Percentiles rank a stretch among this genome's conserved stretches.
Conservation (phyloP, 1,140 invertebrate species). For the Pseudomyrmex pallidus region DNA sequence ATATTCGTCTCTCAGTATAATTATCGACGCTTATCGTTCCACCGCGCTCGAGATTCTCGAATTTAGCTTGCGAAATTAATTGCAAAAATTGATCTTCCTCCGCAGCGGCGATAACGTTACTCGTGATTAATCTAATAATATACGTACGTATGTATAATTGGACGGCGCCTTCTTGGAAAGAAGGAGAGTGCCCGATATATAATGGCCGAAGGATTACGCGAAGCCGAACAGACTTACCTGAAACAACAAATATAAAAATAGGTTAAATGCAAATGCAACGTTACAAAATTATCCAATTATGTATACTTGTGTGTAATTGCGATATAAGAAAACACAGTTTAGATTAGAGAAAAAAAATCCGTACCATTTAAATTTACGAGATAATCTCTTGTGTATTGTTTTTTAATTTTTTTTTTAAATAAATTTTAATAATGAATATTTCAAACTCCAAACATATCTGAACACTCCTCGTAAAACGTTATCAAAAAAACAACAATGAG, state of each 20-base stretch:
- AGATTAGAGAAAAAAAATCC: no score
- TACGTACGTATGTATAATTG: constrained; percentile 14
- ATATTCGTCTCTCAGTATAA: constrained; percentile 32
- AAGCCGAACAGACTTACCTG: constrained; percentile 24
- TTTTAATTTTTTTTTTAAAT: no score
- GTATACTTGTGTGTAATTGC: not conserved
- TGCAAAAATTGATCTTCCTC: constrained; percentile 55
- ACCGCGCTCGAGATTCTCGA: constrained; percentile 48
- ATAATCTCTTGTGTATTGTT: no score
- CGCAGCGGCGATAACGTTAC: constrained; percentile 31
- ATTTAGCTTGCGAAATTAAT: constrained; percentile 59
- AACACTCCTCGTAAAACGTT: no score
- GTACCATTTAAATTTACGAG: no score
- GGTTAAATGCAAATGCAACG: not conserved
- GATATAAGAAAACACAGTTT: no score
- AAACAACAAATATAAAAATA: constrained; percentile 15
- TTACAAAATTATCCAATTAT: not conserved
- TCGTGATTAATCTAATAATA: constrained; percentile 53
- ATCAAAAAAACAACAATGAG: no score
- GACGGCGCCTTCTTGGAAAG: no score
- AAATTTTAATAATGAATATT: no score
- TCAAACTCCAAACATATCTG: no score
- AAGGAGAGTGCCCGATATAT: not conserved
- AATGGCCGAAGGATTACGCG: not conserved
- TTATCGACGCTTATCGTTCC: constrained; percentile 54